phyloP scores from a whole-genome alignment of 64 coral and sea anemone genomes.

The Montipora capricornis region DNA sequence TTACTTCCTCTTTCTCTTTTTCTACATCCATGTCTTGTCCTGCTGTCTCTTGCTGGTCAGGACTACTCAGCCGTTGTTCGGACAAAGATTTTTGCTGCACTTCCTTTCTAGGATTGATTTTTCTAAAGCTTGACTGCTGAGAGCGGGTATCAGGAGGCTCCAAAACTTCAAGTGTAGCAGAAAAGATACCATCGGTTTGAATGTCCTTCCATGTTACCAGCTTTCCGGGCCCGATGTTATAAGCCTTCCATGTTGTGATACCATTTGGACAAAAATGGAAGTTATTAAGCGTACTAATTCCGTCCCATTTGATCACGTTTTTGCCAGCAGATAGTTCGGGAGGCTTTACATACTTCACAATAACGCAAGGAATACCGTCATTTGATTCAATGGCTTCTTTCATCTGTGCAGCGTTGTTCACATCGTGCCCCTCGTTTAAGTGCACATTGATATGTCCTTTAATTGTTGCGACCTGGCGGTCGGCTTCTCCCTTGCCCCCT shows the following conservation, averaged over 20 bases:
- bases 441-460: no score
- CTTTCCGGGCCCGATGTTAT: slow-evolving; percentile 20
- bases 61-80: no score
- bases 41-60: no score
- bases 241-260: slow-evolving; percentile 18
- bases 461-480: no score
- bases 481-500: no score
- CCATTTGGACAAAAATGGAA: slow-evolving; percentile 8
- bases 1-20: no score
- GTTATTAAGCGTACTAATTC: slow-evolving; percentile 23
- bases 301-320: slow-evolving; percentile 9
- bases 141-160: no score
- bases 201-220: not conserved
- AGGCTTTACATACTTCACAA: not conserved
- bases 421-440: no score
- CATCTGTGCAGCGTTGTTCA: not conserved
- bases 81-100: not conserved
- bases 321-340: not conserved
- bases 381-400: slow-evolving; percentile 40
- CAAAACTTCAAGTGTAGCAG: no score
- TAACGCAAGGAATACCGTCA: slow-evolving; percentile 25
- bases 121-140: no score
- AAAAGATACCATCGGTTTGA: not conserved
- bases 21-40: no score
- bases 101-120: no score